Evolutionary conservation across 2,888 invertebrate species (phyloP).

Genomic region (Cataglyphis cursor): DNA sequence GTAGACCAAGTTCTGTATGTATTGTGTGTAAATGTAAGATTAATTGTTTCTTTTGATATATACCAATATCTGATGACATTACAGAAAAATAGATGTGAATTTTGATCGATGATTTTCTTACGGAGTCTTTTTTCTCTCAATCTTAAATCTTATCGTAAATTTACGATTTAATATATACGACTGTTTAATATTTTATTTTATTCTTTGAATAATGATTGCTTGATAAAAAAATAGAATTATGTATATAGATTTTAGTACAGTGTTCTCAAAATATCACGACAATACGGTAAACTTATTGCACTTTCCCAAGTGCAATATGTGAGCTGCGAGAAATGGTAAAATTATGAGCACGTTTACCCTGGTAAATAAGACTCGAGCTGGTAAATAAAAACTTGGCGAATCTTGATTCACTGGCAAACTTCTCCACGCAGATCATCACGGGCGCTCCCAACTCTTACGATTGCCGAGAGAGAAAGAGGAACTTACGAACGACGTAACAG

Average conservation of each 20-base stretch:
- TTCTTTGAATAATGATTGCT: neutral
- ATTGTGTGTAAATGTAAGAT: neutral
- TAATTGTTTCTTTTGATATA: neutral
- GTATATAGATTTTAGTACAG: neutral
- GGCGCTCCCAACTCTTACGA: conserved; percentile 54
- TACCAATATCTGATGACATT: neutral
- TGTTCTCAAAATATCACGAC: neutral
- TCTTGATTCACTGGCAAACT: conserved; percentile 61
- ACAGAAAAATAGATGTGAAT: neutral
- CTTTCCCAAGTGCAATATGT: conserved; percentile 39
- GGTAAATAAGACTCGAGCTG: conserved; percentile 42
- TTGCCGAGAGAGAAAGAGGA: conserved; percentile 43
- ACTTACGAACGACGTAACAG: conserved; percentile 43
- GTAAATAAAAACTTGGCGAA: conserved; percentile 49
- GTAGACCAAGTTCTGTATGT: neutral
- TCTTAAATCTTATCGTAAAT: neutral
- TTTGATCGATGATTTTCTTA: neutral
- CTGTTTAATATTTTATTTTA: neutral
- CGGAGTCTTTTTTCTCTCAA: neutral
- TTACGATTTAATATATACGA: neutral
- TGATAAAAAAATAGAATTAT: neutral
- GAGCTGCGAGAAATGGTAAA: conserved; percentile 23
- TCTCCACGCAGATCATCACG: conserved; percentile 58
- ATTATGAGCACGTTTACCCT: conserved; percentile 50
- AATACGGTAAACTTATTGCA: conserved; percentile 17